These are phyloP conservation scores for Pluvianellus socialis DNA, from an alignment of 2,113 vertebrate species.

Conservation along the genomic window DNA sequence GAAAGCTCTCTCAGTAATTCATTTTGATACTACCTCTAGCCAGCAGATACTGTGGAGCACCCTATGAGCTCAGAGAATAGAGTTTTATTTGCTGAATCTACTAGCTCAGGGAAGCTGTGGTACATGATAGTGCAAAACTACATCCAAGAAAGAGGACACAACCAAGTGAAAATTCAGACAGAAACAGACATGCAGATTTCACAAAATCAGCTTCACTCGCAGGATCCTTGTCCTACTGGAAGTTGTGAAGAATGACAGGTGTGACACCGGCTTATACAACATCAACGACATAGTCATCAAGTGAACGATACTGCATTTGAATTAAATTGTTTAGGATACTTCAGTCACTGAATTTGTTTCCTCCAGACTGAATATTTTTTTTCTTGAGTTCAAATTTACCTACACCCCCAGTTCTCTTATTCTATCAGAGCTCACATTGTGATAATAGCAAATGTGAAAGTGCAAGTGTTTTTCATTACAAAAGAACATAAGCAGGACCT, in stretches of 20 bases:
- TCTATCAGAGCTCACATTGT: not conserved
- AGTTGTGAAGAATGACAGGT: not conserved
- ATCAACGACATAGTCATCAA: not conserved
- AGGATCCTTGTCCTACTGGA: not conserved
- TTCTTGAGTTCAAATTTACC: not conserved
- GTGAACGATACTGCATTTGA: not conserved
- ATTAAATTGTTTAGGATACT: not conserved
- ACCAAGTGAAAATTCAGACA: not conserved
- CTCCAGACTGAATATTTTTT: not conserved
- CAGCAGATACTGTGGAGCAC: not conserved
- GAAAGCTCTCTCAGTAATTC: not conserved
- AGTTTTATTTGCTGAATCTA: not conserved
- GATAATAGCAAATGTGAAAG: not conserved
- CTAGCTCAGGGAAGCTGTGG: not conserved
- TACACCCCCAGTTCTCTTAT: not conserved
- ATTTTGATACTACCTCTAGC: not conserved
- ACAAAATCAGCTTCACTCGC: not conserved
- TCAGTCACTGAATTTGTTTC: not conserved
- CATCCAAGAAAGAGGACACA: not conserved
- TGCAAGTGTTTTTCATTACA: not conserved
- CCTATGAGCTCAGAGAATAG: not conserved
- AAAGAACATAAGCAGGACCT: not conserved
- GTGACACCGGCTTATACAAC: not conserved
- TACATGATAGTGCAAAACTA: not conserved
- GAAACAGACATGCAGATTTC: not conserved